These are phyloP conservation scores for Trematomus loennbergii DNA, from an alignment of 2,113 vertebrate species.

Conservation along the genomic window DNA sequence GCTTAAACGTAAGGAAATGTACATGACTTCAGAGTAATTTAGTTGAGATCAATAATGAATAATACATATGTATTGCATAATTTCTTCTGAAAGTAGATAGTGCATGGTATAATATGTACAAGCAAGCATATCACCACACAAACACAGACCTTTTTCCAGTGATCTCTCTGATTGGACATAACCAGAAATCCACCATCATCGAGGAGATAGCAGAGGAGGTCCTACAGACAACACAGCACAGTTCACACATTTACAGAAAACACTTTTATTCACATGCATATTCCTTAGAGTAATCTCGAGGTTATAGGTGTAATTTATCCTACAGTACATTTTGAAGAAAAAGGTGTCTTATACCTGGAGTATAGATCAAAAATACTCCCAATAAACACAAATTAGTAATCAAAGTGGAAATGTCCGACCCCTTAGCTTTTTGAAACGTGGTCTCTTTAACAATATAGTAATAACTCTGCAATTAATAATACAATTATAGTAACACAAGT, in stretches of 20 bases:
- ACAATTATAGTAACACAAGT: not conserved
- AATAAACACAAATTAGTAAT: too few relatives aligned
- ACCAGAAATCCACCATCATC: slow-evolving; percentile 98
- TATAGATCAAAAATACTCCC: too few relatives aligned
- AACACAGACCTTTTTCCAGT: slow-evolving; percentile 91
- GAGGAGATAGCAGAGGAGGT: slow-evolving; percentile 95
- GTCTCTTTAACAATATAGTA: too few relatives aligned
- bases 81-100: not conserved
- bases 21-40: not conserved
- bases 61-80: not conserved
- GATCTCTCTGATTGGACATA: slow-evolving; percentile 97
- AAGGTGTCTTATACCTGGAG: too few relatives aligned
- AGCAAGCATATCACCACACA: not conserved
- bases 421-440: too few relatives aligned
- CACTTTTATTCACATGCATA: too few relatives aligned
- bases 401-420: too few relatives aligned
- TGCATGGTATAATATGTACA: not conserved
- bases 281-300: too few relatives aligned
- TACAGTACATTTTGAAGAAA: too few relatives aligned
- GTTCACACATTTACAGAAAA: slow-evolving; percentile 4
- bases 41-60: not conserved
- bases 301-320: too few relatives aligned
- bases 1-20: not conserved
- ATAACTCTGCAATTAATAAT: not conserved
- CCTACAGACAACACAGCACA: slow-evolving; percentile 78